Evolutionary conservation across 2,797 vertebrate species (phyloP).

Genomic region (Selene dorsalis): DNA sequence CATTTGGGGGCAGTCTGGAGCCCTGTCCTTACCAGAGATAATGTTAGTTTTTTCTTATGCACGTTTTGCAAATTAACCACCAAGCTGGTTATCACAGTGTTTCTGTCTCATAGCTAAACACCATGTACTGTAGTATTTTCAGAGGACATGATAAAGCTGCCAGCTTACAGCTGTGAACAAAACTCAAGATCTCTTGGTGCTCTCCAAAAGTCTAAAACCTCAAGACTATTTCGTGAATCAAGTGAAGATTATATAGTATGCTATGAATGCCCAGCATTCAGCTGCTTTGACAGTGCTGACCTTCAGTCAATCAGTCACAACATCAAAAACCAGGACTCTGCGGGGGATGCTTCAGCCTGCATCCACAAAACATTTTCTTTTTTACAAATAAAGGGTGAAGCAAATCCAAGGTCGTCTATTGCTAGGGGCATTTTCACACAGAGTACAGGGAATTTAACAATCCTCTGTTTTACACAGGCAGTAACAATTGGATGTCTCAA

Average conservation of each 20-base stretch:
- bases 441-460: constrained; percentile 19
- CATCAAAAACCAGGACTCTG: constrained; percentile 33
- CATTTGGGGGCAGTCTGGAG: no score
- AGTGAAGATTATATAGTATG: constrained; percentile 13
- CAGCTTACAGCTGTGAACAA: constrained; percentile 25
- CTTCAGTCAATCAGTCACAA: constrained; percentile 55
- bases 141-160: constrained; percentile 16
- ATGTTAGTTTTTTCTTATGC: background rate
- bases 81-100: constrained; percentile 14
- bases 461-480: constrained; percentile 27
- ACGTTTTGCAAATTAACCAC: constrained; percentile 1
- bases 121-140: constrained; percentile 10
- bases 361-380: constrained; percentile 12
- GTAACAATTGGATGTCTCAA: constrained; percentile 21
- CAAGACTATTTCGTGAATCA: constrained; percentile 19
- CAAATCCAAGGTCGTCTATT: constrained; percentile 25
- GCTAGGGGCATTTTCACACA: constrained; percentile 8
- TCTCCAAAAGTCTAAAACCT: constrained; percentile 25
- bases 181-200: constrained; percentile 32
- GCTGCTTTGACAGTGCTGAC: constrained; percentile 45
- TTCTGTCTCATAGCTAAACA: constrained; percentile 26
- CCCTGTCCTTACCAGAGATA: constrained; percentile 15
- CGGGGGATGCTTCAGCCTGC: constrained; percentile 10
- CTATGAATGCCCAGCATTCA: constrained; percentile 20
- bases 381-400: constrained; percentile 11